These are phyloP conservation scores for Pogonocichla stellata DNA, from an alignment of 2,113 vertebrate species.

Conservation along the genomic window DNA sequence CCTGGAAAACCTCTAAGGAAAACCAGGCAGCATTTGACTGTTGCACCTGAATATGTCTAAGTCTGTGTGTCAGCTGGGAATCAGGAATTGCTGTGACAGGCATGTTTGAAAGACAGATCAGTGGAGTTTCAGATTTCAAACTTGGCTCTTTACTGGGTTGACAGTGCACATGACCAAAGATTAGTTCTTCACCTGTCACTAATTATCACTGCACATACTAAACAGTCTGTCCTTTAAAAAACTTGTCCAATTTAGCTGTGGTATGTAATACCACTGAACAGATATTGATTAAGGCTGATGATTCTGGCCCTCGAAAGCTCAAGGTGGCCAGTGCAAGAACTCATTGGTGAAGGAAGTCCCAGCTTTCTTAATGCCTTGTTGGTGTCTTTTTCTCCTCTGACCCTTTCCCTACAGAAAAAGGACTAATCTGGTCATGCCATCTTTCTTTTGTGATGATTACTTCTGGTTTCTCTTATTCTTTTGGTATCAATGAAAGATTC, in stretches of 20 bases:
- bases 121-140: background rate
- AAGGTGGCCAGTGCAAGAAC: background rate
- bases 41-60: background rate
- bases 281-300: background rate
- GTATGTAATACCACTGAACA: background rate
- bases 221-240: background rate
- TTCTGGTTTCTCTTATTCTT: background rate
- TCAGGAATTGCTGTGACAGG: background rate
- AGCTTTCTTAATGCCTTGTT: background rate
- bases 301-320: background rate
- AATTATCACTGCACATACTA: background rate
- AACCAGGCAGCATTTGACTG: background rate
- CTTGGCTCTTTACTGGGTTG: background rate
- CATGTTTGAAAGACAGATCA: background rate
- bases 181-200: background rate
- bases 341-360: background rate
- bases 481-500: background rate
- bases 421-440: background rate
- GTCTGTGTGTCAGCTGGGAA: no score
- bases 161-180: background rate
- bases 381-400: background rate
- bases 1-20: background rate
- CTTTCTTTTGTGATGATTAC: background rate
- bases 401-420: background rate
- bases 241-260: background rate